These are phyloP conservation scores for Tortrix viridana DNA, from an alignment of 2,888 invertebrate species.

Conservation along the genomic window DNA sequence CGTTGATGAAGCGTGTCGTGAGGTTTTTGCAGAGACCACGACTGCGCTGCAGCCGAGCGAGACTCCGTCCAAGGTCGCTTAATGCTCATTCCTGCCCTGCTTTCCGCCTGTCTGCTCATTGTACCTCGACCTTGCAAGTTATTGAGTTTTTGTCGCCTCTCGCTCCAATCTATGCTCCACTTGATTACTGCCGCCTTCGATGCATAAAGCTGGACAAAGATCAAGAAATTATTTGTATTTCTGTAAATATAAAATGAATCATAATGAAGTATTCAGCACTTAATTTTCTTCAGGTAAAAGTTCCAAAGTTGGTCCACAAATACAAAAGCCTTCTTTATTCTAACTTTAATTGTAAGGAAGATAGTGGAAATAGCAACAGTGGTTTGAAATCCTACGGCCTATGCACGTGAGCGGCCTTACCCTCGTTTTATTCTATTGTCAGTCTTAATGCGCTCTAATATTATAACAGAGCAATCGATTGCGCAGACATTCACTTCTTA, in stretches of 20 bases:
- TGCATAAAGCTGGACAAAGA: conserved; percentile 47
- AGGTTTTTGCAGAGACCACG: conserved; percentile 58
- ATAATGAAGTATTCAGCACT: too few relatives aligned
- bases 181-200: conserved; percentile 48
- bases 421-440: conserved; percentile 54
- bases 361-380: conserved; percentile 44
- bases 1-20: conserved; percentile 60
- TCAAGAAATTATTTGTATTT: too few relatives aligned
- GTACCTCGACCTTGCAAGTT: conserved; percentile 62
- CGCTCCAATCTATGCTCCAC: conserved; percentile 43
- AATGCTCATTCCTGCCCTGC: conserved; percentile 56
- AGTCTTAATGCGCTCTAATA: conserved; percentile 59
- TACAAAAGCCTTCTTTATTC: too few relatives aligned
- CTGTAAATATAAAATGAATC: too few relatives aligned
- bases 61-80: conserved; percentile 67
- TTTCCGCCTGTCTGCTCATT: conserved; percentile 62
- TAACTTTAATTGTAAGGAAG: too few relatives aligned
- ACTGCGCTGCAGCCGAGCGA: conserved; percentile 63
- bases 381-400: conserved; percentile 50
- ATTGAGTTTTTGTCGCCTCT: conserved; percentile 60
- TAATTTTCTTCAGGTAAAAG: too few relatives aligned
- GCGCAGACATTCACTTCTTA: conserved; percentile 60
- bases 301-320: too few relatives aligned
- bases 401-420: conserved; percentile 66
- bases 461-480: conserved; percentile 60